Percentiles rank a stretch among this genome's conserved stretches.
Evolutionary conservation across 2,113 vertebrate genomes (phyloP).

Genomic region (Serinus canaria): DNA sequence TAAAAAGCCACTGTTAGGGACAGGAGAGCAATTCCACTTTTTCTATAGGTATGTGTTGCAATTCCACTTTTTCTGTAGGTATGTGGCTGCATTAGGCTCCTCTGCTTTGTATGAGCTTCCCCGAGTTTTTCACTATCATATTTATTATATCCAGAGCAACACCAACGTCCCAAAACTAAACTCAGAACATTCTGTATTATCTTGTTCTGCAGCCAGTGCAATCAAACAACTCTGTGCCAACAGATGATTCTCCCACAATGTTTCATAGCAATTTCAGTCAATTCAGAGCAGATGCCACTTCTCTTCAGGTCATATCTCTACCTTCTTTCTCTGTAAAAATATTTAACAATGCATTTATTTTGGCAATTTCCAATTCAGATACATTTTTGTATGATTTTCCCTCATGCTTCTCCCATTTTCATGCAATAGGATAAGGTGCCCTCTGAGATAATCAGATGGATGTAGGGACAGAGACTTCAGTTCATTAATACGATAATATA

Average conservation of each 20-base stretch:
- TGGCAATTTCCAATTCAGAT: not conserved
- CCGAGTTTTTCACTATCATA: not conserved
- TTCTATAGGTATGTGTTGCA: not conserved
- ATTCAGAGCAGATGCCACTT: not conserved
- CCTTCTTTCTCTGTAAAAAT: not conserved
- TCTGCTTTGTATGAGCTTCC: not conserved
- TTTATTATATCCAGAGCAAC: not conserved
- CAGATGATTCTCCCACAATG: not conserved
- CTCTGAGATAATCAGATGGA: not conserved
- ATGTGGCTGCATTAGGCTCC: not conserved
- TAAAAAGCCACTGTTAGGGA: not conserved
- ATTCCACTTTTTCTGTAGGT: not conserved
- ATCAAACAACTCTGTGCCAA: not conserved
- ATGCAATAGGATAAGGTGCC: not conserved
- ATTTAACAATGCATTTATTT: not conserved
- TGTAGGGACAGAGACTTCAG: not conserved
- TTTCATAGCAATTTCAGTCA: not conserved
- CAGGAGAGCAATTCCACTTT: not conserved
- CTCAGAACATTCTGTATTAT: not conserved
- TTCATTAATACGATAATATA: not conserved
- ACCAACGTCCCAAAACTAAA: not conserved
- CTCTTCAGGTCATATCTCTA: not conserved
- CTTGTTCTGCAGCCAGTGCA: not conserved
- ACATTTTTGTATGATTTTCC: rapidly evolving
- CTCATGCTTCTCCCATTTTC: not conserved